Conservation (phyloP, 2,888 invertebrate species). For the Mellilla xanthometata region DNA sequence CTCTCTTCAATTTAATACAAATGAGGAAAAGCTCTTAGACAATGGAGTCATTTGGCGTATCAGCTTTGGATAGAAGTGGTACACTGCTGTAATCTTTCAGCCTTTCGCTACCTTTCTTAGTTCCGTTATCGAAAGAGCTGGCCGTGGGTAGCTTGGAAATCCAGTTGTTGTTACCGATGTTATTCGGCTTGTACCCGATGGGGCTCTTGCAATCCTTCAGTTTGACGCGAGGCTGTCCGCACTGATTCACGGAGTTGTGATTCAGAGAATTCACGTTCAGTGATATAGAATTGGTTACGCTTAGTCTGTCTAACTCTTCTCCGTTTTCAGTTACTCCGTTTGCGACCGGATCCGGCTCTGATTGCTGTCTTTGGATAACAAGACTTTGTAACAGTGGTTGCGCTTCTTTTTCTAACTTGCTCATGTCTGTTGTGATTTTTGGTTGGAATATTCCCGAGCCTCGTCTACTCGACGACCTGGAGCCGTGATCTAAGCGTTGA, state of each 20-base stretch:
- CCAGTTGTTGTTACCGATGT: conserved; percentile 78
- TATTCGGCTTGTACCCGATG: conserved; percentile 60
- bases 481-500: conserved; percentile 64
- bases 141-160: conserved; percentile 70
- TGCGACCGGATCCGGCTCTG: conserved; percentile 63
- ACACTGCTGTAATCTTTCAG: conserved; percentile 77
- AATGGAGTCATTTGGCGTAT: conserved; percentile 70
- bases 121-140: conserved; percentile 71
- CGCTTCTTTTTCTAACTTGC: conserved; percentile 63
- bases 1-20: conserved; percentile 24
- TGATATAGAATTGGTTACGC: conserved; percentile 64
- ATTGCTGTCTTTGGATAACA: conserved; percentile 64
- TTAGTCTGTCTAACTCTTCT: conserved; percentile 57
- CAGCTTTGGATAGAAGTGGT: conserved; percentile 69
- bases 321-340: conserved; percentile 60
- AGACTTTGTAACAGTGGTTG: conserved; percentile 63
- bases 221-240: conserved; percentile 64
- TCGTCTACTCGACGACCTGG: conserved; percentile 69
- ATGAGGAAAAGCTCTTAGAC: conserved; percentile 47
- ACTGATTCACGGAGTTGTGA: conserved; percentile 56
- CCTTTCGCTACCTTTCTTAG: conserved; percentile 59
- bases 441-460: conserved; percentile 64
- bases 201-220: conserved; percentile 67
- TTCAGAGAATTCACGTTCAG: conserved; percentile 66
- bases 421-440: conserved; percentile 51